phyloP scores from a whole-genome alignment of 2,113 vertebrate genomes.

The Ondatra zibethicus region DNA sequence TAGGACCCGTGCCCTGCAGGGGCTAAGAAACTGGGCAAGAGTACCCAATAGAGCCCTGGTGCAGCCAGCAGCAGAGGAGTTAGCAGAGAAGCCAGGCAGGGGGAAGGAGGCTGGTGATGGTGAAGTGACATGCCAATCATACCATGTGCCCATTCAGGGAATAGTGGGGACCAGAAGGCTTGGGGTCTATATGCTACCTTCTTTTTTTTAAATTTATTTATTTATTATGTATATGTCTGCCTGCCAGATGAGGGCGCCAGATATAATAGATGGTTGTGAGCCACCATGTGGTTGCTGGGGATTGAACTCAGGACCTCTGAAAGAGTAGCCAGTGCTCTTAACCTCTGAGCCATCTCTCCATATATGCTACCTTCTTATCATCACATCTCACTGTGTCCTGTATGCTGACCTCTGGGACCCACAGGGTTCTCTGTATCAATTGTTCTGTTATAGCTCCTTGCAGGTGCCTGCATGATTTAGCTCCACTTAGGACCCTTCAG shows the following conservation, averaged over 20 bases:
- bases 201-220: too few relatives aligned
- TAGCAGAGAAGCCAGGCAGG: too few relatives aligned
- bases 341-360: too few relatives aligned
- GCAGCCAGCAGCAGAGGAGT: too few relatives aligned
- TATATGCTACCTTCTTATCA: fast-evolving
- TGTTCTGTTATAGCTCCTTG: fast-evolving
- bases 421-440: neutral
- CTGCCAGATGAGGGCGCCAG: too few relatives aligned
- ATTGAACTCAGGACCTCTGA: too few relatives aligned
- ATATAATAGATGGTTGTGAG: too few relatives aligned
- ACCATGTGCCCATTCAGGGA: neutral
- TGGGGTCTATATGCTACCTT: neutral
- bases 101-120: neutral
- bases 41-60: neutral
- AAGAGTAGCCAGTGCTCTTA: too few relatives aligned
- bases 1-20: too few relatives aligned
- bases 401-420: neutral
- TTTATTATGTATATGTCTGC: too few relatives aligned
- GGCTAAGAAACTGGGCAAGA: too few relatives aligned
- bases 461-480: neutral
- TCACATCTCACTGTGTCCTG: fast-evolving
- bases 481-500: fast-evolving
- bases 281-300: too few relatives aligned
- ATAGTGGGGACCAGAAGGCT: fast-evolving
- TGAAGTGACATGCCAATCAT: fast-evolving